Evolutionary conservation across 1,140 invertebrate genomes (phyloP), one percentile per base, ranked within the genome.

Genomic region (Aphaenogaster floridana): DNA sequence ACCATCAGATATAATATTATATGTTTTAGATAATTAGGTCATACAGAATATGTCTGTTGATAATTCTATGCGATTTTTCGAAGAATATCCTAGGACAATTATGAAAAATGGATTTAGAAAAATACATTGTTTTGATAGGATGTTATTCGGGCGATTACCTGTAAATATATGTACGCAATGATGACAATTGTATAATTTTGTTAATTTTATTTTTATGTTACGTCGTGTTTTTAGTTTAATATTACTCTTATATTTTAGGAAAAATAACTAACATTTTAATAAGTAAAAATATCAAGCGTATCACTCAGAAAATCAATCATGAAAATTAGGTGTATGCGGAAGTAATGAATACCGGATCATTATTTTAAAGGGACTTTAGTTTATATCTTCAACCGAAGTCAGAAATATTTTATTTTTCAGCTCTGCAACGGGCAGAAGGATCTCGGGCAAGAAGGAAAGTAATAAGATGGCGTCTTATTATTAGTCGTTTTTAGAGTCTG

Each of bases 401-500:
- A 34, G 13, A 84, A 76, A 74, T 13, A 50, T 84, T 84, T 84
- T 50, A 84, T 74, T 84, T 59, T 15, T 74, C 17, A 71, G 28
- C 11, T 45, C 42, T 74, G 39, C 21, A 50, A 76, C 42, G 21
- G n/a, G 9, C 21, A 76, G 69, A 74, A 28, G 13, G 68, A 39
- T 50, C 17, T 50, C 17, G 42, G 13, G 17, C 34, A 84, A 74
- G 28, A 83, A 74, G 15, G 42, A 57, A 74, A 74, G 17, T 63
- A 76, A 50, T 76, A 84, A 74, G 69, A 76, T 61, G 42, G 28
- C n/a, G 28, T 39, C 17, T 84, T 84, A 48, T 72, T 83, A 83
- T 54, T 81, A 57, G 21, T 61, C 28, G 21, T 72, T 72, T 83
- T 59, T 83, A 72, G 68, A 84, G 52, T 13, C 17, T 61, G 13